Evolutionary conservation across 2,797 vertebrate genomes (phyloP), one percentile per base, ranked within the genome.

Genomic region (Florisuga fusca): DNA sequence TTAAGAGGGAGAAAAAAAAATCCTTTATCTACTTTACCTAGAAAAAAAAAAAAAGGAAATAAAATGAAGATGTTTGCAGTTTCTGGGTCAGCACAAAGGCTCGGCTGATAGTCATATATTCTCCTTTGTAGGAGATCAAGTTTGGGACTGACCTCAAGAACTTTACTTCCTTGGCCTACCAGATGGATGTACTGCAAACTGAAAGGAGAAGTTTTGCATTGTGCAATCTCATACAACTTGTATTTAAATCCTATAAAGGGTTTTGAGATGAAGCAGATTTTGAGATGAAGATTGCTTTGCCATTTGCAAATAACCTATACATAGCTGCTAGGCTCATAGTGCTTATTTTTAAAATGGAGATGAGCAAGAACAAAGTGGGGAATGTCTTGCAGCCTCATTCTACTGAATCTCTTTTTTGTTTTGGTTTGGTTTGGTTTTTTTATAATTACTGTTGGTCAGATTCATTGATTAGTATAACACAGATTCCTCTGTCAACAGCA

Each of bases 31-130:
- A 73, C 38, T 41, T 41, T 41, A 41, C 38, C 38, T 41, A 41
- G 13, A 38, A 38, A 11, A n/a, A 41, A 41, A 41, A 41, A 41
- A 41, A 95, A 96, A 96, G 91, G 81, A 96, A 91, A 97, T 96
- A 76, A 89, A 96, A 96, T 96, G 46, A 97, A 94, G 84, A 78
- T 54, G 71, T 87, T 84, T 96, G 77, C 86, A 93, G 96, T 96
- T 97, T 97, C 93, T 96, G 91, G 96, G 89, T 97, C 96, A 97
- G 84, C 84, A 90, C 57, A 96, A 96, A 96, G 91, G 76, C 84
- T 96, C 66, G 91, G 53, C 59, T 53, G 75, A 90, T 72, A 80
- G 77, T 34, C 77, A 53, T 51, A 67, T 38, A 29, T 78, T 78
- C 17, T 89, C 58, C 51, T 45, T 96, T 87, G 36, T 43, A 88